Evolutionary conservation across 2,888 invertebrate genomes (phyloP).

Genomic region (Cosmorhoe ocellata): DNA sequence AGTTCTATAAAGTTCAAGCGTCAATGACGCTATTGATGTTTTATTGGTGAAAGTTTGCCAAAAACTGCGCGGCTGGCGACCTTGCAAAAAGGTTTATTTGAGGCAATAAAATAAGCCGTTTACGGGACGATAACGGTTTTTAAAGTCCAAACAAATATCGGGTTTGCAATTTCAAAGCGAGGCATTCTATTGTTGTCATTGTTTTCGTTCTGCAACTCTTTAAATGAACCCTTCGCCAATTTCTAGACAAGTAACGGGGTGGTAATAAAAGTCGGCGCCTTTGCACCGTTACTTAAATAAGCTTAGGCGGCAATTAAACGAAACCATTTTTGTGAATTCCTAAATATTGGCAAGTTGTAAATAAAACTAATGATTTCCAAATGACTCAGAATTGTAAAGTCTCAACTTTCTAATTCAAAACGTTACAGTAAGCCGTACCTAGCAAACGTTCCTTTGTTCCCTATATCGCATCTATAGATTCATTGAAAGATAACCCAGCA

Average conservation of each 20-base stretch:
- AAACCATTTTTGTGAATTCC: conserved; percentile 26
- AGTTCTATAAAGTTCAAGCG: conserved; percentile 23
- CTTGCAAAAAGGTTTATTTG: conserved; percentile 48
- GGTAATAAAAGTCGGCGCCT: conserved; percentile 54
- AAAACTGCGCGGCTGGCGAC: conserved; percentile 19
- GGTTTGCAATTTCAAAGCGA: conserved; percentile 45
- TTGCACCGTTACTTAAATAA: conserved; percentile 37
- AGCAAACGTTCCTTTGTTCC: conserved; percentile 28
- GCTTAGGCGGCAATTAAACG: conserved; percentile 29
- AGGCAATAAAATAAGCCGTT: conserved; percentile 63
- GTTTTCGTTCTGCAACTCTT: conserved; percentile 65
- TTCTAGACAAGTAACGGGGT: conserved; percentile 48
- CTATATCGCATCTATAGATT: conserved; percentile 30
- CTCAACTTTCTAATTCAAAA: conserved; percentile 13
- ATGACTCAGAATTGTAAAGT: conserved; percentile 19
- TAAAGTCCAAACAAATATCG: conserved; percentile 42
- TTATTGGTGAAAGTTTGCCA: conserved; percentile 33
- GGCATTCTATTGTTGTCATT: conserved; percentile 48
- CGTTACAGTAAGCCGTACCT: neutral
- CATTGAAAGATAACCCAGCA: conserved; percentile 31
- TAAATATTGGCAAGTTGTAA: conserved; percentile 40
- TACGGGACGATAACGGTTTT: conserved; percentile 51
- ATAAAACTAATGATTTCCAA: conserved; percentile 23
- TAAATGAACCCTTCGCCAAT: conserved; percentile 55
- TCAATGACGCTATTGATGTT: conserved; percentile 23